Percentiles rank a stretch among this genome's conserved stretches.
phyloP scores from a whole-genome alignment of 2,888 invertebrate species.

The Rhorus exstirpatorius region DNA sequence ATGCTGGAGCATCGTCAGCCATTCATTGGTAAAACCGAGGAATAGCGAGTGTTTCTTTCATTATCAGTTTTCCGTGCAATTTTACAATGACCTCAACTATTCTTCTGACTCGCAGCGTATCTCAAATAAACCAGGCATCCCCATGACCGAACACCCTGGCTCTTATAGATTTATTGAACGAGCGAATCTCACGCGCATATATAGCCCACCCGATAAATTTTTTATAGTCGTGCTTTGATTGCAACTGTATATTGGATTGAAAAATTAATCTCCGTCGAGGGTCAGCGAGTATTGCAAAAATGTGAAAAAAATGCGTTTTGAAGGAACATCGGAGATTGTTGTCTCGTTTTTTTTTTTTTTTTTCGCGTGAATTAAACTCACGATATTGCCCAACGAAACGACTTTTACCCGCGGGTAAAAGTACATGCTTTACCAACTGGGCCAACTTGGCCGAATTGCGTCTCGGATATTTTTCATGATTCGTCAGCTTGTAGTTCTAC shows the following conservation, averaged over 20 bases:
- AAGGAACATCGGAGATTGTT: not conserved
- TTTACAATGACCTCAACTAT: not conserved
- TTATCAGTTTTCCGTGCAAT: not conserved
- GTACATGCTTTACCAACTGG: too few species aligned
- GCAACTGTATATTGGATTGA: not conserved
- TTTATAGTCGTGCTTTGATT: constrained; percentile 1
- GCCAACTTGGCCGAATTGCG: too few species aligned
- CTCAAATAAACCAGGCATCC: not conserved
- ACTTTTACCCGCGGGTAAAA: not conserved
- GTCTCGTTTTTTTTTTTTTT: constrained; percentile 6
- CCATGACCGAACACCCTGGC: not conserved
- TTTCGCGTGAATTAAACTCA: constrained; percentile 18
- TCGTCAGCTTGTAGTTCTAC: too few species aligned
- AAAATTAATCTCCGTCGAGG: not conserved
- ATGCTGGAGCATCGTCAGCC: too few species aligned
- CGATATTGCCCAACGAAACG: constrained; percentile 2
- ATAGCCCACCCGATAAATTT: constrained; percentile 18
- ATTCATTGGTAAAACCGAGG: too few species aligned
- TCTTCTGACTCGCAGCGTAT: not conserved
- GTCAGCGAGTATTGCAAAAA: constrained; percentile 3
- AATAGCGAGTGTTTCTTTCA: too few species aligned
- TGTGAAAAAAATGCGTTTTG: not conserved
- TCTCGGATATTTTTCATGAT: too few species aligned
- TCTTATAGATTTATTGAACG: constrained; percentile 26
- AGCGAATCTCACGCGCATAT: not conserved